A percentile compares a stretch with the other conserved stretches of the same genome.
These are phyloP conservation scores for Drosophila bocqueti DNA, from an alignment of 1,140 invertebrate species.

Conservation along the genomic window DNA sequence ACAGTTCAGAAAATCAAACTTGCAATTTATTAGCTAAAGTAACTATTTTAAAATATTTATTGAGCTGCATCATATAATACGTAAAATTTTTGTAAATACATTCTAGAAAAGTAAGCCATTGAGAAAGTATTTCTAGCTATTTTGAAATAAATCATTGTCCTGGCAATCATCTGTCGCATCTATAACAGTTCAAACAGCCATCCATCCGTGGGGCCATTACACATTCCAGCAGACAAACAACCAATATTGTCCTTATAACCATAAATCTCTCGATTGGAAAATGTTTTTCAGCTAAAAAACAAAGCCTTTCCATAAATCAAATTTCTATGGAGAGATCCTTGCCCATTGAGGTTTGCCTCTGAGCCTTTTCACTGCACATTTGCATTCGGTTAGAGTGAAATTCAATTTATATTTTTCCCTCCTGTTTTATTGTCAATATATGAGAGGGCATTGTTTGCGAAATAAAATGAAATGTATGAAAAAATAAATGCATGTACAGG, in stretches of 20 bases:
- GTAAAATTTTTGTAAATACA: neutral
- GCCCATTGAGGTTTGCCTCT: slow-evolving; percentile 31
- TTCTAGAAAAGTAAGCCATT: neutral
- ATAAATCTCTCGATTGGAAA: slow-evolving; percentile 51
- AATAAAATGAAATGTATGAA: slow-evolving; percentile 34
- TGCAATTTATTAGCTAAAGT: neutral
- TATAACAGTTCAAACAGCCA: slow-evolving; percentile 25
- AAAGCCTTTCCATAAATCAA: slow-evolving; percentile 63
- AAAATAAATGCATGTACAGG: slow-evolving; percentile 26
- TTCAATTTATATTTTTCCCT: slow-evolving; percentile 54
- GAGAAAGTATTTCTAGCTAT: neutral
- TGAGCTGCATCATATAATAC: neutral
- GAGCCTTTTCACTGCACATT: slow-evolving; percentile 52
- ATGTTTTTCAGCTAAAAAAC: slow-evolving; percentile 17
- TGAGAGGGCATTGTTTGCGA: slow-evolving; percentile 1
- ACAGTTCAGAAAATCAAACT: neutral
- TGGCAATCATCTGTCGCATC: slow-evolving; percentile 22
- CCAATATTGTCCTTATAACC: slow-evolving; percentile 41
- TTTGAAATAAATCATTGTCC: slow-evolving; percentile 8
- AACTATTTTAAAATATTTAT: neutral
- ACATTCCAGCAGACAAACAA: slow-evolving; percentile 35
- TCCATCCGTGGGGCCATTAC: slow-evolving; percentile 21
- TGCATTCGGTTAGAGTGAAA: slow-evolving; percentile 50
- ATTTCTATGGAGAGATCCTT: slow-evolving; percentile 36
- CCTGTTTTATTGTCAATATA: slow-evolving; percentile 9